Conservation (phyloP, 2,888 invertebrate species). For the Lamproptera curius region DNA sequence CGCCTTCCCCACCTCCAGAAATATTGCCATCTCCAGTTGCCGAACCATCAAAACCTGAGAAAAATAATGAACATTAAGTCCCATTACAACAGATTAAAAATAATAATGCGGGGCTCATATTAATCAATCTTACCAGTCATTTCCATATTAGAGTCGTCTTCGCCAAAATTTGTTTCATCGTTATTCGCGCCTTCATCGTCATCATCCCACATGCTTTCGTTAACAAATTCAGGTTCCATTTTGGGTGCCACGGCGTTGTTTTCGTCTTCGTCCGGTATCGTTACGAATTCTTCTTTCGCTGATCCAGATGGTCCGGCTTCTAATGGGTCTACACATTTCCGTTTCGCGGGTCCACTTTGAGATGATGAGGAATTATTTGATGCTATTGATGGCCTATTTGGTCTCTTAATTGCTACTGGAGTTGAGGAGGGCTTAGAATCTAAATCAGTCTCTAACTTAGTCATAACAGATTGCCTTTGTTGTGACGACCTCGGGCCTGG, state of each 20-base stretch:
- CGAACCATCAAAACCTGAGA: conserved; percentile 70
- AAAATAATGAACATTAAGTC: not conserved
- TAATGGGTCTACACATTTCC: conserved; percentile 79
- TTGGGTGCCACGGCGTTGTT: conserved; percentile 80
- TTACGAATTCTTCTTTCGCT: conserved; percentile 74
- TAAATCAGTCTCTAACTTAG: conserved; percentile 80
- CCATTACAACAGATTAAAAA: not conserved
- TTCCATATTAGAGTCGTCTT: conserved; percentile 82
- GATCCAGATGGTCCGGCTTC: conserved; percentile 79
- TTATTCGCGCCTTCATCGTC: conserved; percentile 81
- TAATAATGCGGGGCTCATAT: not conserved
- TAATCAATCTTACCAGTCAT: conserved; percentile 65
- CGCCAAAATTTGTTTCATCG: conserved; percentile 81
- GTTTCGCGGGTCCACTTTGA: conserved; percentile 77
- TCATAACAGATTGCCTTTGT: conserved; percentile 80
- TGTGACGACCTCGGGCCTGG: conserved; percentile 82
- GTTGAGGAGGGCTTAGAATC: conserved; percentile 81
- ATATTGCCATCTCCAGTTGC: conserved; percentile 72
- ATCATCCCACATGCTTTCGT: conserved; percentile 78
- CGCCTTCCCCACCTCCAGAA: conserved; percentile 70
- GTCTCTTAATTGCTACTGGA: conserved; percentile 80
- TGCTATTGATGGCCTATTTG: conserved; percentile 81
- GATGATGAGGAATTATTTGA: conserved; percentile 78
- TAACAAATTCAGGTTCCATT: conserved; percentile 83
- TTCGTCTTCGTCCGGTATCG: conserved; percentile 75